Base-by-base conservation (phyloP, 2,113 vertebrate species). In the Cercocebus atys region DNA sequence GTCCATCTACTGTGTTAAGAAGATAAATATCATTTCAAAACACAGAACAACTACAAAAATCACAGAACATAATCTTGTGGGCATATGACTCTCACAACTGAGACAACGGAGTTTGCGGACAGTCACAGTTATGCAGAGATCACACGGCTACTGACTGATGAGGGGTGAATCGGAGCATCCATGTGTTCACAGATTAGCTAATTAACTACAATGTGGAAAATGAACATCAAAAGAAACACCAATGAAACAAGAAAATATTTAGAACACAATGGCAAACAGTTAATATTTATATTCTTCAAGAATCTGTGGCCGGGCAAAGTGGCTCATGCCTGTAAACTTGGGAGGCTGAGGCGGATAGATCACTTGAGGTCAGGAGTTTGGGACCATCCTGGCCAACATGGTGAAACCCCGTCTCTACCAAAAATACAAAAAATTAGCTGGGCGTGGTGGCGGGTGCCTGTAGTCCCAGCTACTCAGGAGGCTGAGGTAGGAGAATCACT, bases 21-120 rank as follows among this genome's bases (percentile, higher is more conserved):
- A 79, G 70, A 66, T 57, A 59, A 70, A 72, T 6, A 20, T 57
- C 25, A 95, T 52, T 93, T 82, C 43, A 20, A 79, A 73, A 90
- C 27, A 40, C n/a, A 30, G n/a, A 32, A 57, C 18, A 66, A 30
- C 72, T 40, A 4, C 30, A 38, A 11, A 11, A 82, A 59, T 90
- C 47, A 64, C 61, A 73, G 50, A 45, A 43, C 20, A 4, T 5
- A 10, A 20, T 13, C 1, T 0, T 5, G 66, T 55, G 66, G 66
- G 18, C 57, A 17, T 5, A 0, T 3, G 79, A 68, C 20, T 64
- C 61, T 45, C 43, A 25, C 9, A n/a, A 27, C 8, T 32, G 20
- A 17, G 10, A 14, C 38, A 14, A 3, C 0, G 1, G 40, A 32
- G 61, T 64, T 27, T 64, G 12, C 0, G 12, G 61, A 64, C 27